These are phyloP conservation scores for Karalla daura DNA, from an alignment of 2,797 vertebrate genomes.

Conservation along the genomic window DNA sequence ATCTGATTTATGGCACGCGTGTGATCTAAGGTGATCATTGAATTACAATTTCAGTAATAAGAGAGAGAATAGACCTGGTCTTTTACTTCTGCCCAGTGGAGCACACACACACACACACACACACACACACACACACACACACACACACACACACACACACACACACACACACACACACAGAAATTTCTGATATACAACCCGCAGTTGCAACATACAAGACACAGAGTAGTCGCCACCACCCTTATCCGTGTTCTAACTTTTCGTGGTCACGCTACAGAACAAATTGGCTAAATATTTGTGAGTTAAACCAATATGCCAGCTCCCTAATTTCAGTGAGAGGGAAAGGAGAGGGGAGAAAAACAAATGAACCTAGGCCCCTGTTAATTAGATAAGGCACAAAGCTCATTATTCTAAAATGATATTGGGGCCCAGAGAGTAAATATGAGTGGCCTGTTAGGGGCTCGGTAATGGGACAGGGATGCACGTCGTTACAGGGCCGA, in stretches of 20 bases:
- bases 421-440: slow-evolving; percentile 90
- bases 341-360: slow-evolving; percentile 27
- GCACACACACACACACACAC: slow-evolving; percentile 40
- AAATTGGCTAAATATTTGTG: slow-evolving; percentile 91
- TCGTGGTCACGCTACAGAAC: slow-evolving; percentile 82
- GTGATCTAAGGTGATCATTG: slow-evolving; percentile 99
- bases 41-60: slow-evolving; percentile 99
- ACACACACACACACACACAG: slow-evolving; percentile 2
- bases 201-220: slow-evolving; percentile 48
- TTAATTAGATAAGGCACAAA: slow-evolving; percentile 98
- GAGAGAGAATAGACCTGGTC: slow-evolving; percentile 85
- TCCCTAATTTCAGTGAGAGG: slow-evolving; percentile 85
- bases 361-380: slow-evolving; percentile 84
- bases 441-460: slow-evolving; percentile 88
- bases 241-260: slow-evolving; percentile 56
- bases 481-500: slow-evolving; percentile 86
- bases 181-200: slow-evolving; percentile 49
- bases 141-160: slow-evolving; percentile 25
- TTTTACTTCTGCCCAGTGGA: slow-evolving; percentile 78
- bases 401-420: slow-evolving; percentile 98
- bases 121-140: slow-evolving; percentile 25
- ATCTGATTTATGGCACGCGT: slow-evolving; percentile 98
- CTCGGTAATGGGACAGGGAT: slow-evolving; percentile 87
- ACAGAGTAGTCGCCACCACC: slow-evolving; percentile 30
- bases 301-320: slow-evolving; percentile 88